These are phyloP conservation scores for Altica lythri DNA, from an alignment of 2,888 invertebrate species.

Conservation along the genomic window DNA sequence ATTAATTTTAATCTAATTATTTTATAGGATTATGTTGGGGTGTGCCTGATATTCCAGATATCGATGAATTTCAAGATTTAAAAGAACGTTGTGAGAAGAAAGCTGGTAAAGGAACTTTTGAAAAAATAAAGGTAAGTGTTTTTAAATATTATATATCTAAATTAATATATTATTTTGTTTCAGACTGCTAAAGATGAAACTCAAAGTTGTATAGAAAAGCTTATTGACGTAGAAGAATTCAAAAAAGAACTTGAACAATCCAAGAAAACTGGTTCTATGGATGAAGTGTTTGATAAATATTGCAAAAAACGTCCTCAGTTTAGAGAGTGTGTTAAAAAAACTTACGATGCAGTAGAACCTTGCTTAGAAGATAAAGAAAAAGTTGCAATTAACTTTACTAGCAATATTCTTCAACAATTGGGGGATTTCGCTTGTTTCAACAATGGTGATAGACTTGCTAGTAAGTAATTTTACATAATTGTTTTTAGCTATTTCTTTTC, in stretches of 20 bases:
- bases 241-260: slow-evolving; percentile 61
- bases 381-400: slow-evolving; percentile 54
- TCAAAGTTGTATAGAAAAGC: slow-evolving; percentile 61
- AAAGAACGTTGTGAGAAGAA: slow-evolving; percentile 57
- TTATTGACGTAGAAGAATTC: slow-evolving; percentile 64
- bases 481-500: too few relatives aligned
- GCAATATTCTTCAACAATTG: slow-evolving; percentile 59
- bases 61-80: slow-evolving; percentile 53
- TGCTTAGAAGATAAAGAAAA: slow-evolving; percentile 59
- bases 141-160: neutral
- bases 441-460: slow-evolving; percentile 63
- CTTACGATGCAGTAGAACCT: slow-evolving; percentile 54
- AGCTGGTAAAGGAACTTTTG: slow-evolving; percentile 55
- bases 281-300: slow-evolving; percentile 62
- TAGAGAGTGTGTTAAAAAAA: slow-evolving; percentile 56
- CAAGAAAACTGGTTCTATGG: slow-evolving; percentile 61
- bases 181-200: slow-evolving; percentile 52
- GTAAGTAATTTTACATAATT: slow-evolving; percentile 53
- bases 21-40: slow-evolving; percentile 34
- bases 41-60: slow-evolving; percentile 45
- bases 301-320: slow-evolving; percentile 58
- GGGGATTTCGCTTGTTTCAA: slow-evolving; percentile 61
- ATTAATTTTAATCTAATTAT: neutral
- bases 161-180: neutral
- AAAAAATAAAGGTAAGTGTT: slow-evolving; percentile 45